A percentile compares a stretch with the other conserved stretches of the same genome.
Conservation (phyloP, 2,888 invertebrate species). For the Chalcis sispes region DNA sequence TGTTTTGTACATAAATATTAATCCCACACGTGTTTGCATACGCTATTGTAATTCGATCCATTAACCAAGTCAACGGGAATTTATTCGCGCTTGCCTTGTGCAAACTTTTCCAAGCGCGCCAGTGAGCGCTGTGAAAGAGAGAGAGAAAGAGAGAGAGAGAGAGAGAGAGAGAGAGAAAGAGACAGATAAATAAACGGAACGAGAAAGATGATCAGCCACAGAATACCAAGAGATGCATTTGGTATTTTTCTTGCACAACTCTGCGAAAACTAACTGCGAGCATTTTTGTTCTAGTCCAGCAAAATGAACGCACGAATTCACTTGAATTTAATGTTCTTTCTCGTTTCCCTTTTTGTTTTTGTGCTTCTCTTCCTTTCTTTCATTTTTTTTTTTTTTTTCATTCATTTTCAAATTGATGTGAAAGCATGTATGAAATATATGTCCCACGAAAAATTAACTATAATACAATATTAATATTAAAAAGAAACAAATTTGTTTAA, state of each 20-base stretch:
- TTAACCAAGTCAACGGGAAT: slow-evolving; percentile 56
- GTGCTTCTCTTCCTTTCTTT: not conserved
- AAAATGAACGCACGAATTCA: slow-evolving; percentile 27
- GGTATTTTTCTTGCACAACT: slow-evolving; percentile 46
- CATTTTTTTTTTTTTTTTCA: not conserved
- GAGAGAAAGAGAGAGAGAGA: not conserved
- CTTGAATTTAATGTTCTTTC: slow-evolving; percentile 18
- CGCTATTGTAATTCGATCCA: slow-evolving; percentile 54
- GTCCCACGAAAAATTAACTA: too few relatives aligned
- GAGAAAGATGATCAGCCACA: slow-evolving; percentile 20
- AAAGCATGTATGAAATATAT: too few relatives aligned
- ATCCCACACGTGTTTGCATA: slow-evolving; percentile 56
- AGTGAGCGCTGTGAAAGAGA: not conserved
- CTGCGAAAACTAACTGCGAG: slow-evolving; percentile 30
- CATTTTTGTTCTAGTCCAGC: slow-evolving; percentile 31
- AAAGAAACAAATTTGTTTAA: too few relatives aligned
- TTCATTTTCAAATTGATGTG: not conserved
- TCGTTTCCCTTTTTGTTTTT: slow-evolving; percentile 3
- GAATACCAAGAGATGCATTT: slow-evolving; percentile 32
- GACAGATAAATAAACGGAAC: slow-evolving; percentile 13
- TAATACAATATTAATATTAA: too few relatives aligned
- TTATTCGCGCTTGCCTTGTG: slow-evolving; percentile 58
- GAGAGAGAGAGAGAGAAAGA: not conserved
- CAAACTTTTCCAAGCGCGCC: slow-evolving; percentile 3
- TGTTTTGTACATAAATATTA: slow-evolving; percentile 59